Evolutionary conservation across 2,113 vertebrate genomes (phyloP).

Genomic region (Piprites chloris): DNA sequence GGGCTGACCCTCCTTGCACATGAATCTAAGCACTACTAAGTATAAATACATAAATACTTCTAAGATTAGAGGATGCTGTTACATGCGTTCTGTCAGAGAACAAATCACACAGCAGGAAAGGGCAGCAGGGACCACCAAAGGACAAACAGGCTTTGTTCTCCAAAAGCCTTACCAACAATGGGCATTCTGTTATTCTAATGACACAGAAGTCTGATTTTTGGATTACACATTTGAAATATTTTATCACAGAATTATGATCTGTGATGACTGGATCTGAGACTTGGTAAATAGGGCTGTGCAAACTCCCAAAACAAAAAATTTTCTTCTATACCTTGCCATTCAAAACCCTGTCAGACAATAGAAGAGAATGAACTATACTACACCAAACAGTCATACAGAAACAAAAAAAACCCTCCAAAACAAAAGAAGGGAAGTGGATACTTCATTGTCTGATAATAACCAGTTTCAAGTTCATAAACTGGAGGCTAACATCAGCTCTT

Average conservation of each 20-base stretch:
- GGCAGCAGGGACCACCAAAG: background rate
- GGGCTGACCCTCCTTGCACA: background rate
- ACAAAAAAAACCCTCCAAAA: background rate
- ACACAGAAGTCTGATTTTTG: background rate
- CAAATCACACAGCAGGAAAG: background rate
- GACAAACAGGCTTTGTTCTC: constrained; percentile 15
- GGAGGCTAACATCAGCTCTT: background rate
- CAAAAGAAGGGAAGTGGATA: background rate
- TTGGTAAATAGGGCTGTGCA: background rate
- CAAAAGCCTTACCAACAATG: background rate
- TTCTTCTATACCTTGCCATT: background rate
- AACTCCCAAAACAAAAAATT: background rate
- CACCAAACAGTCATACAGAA: background rate
- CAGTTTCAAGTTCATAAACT: background rate
- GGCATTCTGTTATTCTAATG: background rate
- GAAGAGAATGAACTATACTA: background rate
- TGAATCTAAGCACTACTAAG: background rate
- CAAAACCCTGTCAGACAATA: background rate
- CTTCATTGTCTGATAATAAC: background rate
- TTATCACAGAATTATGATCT: background rate
- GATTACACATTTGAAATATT: background rate
- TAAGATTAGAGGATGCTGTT: background rate
- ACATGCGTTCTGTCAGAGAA: background rate
- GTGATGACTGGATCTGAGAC: background rate
- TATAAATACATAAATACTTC: background rate